Percentiles rank a stretch among this genome's conserved stretches.
Evolutionary conservation across 92 coral and sea anemone species (phyloP).

Genomic region (Porites evermanni): DNA sequence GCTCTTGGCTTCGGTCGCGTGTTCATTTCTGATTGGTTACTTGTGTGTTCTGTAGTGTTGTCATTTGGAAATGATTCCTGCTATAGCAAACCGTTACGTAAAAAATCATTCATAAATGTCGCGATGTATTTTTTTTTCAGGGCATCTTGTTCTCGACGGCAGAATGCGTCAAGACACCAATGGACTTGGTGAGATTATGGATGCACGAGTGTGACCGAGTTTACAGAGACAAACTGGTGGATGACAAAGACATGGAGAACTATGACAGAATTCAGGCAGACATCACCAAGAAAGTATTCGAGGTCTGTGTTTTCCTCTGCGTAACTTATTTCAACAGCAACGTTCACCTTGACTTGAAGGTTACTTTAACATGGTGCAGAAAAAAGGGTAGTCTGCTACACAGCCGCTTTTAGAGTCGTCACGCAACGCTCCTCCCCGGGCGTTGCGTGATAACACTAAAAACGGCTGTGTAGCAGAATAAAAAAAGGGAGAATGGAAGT

Average conservation of each 20-base stretch:
- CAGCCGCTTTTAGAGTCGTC: no score
- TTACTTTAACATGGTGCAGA: no score
- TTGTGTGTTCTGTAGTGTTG: background rate
- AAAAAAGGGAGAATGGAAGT: no score
- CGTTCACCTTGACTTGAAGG: background rate
- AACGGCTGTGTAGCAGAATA: no score
- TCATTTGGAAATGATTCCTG: background rate
- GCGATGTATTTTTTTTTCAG: slow-evolving; percentile 34
- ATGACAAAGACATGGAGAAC: slow-evolving; percentile 90
- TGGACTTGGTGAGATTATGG: slow-evolving; percentile 97
- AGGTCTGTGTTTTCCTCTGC: slow-evolving; percentile 62
- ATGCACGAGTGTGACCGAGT: slow-evolving; percentile 99
- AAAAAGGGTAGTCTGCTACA: no score
- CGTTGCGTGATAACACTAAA: no score
- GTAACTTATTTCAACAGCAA: background rate
- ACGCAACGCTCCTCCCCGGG: no score
- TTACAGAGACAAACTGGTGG: slow-evolving; percentile 94
- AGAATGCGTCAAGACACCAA: slow-evolving; percentile 90
- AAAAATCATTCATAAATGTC: no score
- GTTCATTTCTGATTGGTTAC: background rate
- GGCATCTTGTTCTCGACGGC: slow-evolving; percentile 90
- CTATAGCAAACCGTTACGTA: no score
- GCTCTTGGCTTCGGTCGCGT: background rate
- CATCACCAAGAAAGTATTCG: slow-evolving; percentile 90
- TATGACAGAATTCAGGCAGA: slow-evolving; percentile 92